phyloP scores from a whole-genome alignment of 2,113 vertebrate species.

The Trochalopteron elliotii region DNA sequence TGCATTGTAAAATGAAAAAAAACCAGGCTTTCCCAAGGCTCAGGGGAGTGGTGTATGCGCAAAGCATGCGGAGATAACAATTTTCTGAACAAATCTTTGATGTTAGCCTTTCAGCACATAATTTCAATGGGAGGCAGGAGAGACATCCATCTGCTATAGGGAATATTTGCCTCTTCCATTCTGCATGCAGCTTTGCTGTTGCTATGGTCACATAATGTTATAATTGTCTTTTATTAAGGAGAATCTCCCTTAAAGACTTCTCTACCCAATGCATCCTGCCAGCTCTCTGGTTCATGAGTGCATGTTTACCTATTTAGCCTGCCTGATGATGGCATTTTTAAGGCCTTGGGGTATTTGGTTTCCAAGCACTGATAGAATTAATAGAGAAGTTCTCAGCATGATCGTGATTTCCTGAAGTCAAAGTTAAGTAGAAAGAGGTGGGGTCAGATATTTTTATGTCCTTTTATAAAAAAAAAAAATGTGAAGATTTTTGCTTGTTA shows the following conservation, averaged over 20 bases:
- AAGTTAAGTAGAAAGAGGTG: neutral
- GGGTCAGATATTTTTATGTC: neutral
- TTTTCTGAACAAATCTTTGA: conserved; percentile 27
- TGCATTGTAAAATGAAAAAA: neutral
- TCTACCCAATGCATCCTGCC: neutral
- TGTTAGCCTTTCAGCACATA: neutral
- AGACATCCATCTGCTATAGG: conserved; percentile 28
- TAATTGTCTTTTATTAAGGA: conserved; percentile 1
- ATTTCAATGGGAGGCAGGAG: conserved; percentile 24
- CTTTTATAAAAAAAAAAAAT: neutral
- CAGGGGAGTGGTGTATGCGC: neutral
- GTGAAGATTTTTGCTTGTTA: neutral
- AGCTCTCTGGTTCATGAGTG: neutral
- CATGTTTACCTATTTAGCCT: neutral
- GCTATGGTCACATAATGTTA: conserved; percentile 36
- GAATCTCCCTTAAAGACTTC: conserved; percentile 3
- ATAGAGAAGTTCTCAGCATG: neutral
- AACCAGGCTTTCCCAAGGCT: neutral
- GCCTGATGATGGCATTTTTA: neutral
- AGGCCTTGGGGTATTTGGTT: neutral
- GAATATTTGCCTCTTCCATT: conserved; percentile 22
- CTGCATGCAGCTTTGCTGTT: neutral
- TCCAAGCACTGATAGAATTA: conserved; percentile 18
- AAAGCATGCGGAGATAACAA: neutral
- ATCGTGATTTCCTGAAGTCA: neutral